Evolutionary conservation across 2,113 vertebrate genomes (phyloP).

Genomic region (Megaceryle torquata): DNA sequence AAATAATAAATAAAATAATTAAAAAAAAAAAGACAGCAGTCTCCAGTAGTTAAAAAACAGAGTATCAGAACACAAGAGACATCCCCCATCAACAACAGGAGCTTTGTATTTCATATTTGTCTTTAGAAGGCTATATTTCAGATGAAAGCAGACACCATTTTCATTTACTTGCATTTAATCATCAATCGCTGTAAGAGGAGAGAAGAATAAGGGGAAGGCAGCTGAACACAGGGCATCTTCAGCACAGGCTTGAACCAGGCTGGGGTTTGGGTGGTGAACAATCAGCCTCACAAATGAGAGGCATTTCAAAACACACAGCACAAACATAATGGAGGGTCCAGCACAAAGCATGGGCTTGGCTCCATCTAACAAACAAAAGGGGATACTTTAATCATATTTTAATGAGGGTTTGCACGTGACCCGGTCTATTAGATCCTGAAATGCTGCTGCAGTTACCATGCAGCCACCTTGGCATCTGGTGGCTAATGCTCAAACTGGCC

Average conservation of each 20-base stretch:
- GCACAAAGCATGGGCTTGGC: not conserved
- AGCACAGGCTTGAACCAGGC: not conserved
- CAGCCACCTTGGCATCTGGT: conserved; percentile 1
- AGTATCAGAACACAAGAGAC: not conserved
- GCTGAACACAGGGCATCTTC: not conserved
- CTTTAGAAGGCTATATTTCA: not conserved
- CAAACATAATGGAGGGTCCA: not conserved
- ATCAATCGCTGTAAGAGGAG: not conserved
- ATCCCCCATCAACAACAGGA: not conserved
- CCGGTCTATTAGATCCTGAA: not conserved
- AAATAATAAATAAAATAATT: too few relatives aligned
- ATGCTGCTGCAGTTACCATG: not conserved
- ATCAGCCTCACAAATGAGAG: not conserved
- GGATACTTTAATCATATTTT: conserved; percentile 40
- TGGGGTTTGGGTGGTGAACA: not conserved
- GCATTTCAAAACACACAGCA: not conserved
- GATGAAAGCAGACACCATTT: not conserved
- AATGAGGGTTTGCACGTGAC: conserved; percentile 31
- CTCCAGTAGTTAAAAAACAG: not conserved
- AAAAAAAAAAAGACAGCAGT: not conserved
- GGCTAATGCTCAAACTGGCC: not conserved
- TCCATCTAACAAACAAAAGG: conserved; percentile 12
- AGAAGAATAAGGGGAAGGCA: not conserved
- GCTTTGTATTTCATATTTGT: not conserved
- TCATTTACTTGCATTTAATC: not conserved